A percentile compares a stretch with the other conserved stretches of the same genome.
These are phyloP conservation scores for Mesocricetus auratus DNA, from an alignment of 2,113 vertebrate genomes.

Conservation along the genomic window DNA sequence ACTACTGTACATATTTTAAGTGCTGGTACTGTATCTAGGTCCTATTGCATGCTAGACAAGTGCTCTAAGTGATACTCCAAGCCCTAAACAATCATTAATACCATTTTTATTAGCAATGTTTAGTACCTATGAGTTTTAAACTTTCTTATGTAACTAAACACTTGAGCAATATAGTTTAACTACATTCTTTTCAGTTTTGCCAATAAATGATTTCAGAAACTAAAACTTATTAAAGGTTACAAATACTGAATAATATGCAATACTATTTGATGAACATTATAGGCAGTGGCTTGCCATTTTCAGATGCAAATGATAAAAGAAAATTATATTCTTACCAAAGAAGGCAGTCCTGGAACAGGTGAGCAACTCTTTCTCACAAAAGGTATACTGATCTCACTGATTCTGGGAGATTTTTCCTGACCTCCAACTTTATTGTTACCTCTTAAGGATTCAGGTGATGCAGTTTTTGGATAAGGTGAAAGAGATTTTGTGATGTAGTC, in stretches of 20 bases:
- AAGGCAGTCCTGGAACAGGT: slow-evolving; percentile 63
- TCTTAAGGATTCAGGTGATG: slow-evolving; percentile 67
- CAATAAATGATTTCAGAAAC: not conserved
- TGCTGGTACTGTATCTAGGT: not conserved
- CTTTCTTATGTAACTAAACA: slow-evolving; percentile 7
- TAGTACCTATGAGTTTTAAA: slow-evolving; percentile 21
- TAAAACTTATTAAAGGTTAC: not conserved
- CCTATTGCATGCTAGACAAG: not conserved
- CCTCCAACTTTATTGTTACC: slow-evolving; percentile 51
- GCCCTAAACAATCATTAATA: not conserved
- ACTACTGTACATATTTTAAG: not conserved
- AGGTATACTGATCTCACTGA: not conserved
- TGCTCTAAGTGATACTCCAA: not conserved
- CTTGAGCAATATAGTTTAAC: not conserved
- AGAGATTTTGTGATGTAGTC: slow-evolving; percentile 59
- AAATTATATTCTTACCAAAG: slow-evolving; percentile 82
- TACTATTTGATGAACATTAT: not conserved
- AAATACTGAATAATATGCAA: not conserved
- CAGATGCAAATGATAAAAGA: not conserved
- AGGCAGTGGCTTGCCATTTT: not conserved
- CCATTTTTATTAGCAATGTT: not conserved
- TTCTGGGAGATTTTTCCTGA: slow-evolving; percentile 51
- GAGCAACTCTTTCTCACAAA: slow-evolving; percentile 78
- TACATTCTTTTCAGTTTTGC: not conserved
- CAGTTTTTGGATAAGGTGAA: slow-evolving; percentile 71